Percentiles rank a stretch among this genome's conserved stretches.
Conservation (phyloP, 2,797 vertebrate genomes). For the Rhincodon typus region DNA sequence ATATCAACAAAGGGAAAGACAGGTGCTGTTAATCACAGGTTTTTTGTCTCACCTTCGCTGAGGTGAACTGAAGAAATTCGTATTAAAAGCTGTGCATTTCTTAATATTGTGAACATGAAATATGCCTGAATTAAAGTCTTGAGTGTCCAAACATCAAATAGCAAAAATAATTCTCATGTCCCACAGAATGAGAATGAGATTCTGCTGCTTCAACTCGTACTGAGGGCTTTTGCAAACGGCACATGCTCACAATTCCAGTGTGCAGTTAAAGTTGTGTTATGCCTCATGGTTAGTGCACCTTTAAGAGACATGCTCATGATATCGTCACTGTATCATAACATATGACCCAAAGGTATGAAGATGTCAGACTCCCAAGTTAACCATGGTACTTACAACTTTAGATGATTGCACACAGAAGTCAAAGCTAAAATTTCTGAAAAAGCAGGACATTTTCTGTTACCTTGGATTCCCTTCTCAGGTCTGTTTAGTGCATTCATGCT, state of each 20-base stretch:
- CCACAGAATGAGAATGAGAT: neutral
- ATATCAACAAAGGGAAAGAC: constrained; percentile 4
- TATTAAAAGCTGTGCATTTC: neutral
- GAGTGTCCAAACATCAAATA: too few species aligned
- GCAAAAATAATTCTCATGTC: neutral
- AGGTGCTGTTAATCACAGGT: neutral
- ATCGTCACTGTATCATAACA: too few species aligned
- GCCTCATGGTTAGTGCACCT: too few species aligned
- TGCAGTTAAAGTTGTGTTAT: neutral
- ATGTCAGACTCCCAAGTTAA: too few species aligned
- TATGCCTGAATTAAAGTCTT: neutral
- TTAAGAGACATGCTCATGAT: too few species aligned
- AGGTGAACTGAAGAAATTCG: neutral
- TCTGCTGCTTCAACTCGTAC: neutral
- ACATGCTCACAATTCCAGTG: neutral
- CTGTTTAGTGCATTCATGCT: too few species aligned
- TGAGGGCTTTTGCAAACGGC: neutral
- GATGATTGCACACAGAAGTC: too few species aligned
- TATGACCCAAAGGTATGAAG: too few species aligned
- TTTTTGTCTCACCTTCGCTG: neutral
- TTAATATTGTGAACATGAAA: neutral
- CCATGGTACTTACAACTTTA: too few species aligned
- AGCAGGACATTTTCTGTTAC: too few species aligned
- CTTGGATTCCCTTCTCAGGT: too few species aligned
- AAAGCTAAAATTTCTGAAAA: too few species aligned